Evolutionary conservation across 2,113 vertebrate genomes (phyloP).

Genomic region (Ophiodon elongatus): DNA sequence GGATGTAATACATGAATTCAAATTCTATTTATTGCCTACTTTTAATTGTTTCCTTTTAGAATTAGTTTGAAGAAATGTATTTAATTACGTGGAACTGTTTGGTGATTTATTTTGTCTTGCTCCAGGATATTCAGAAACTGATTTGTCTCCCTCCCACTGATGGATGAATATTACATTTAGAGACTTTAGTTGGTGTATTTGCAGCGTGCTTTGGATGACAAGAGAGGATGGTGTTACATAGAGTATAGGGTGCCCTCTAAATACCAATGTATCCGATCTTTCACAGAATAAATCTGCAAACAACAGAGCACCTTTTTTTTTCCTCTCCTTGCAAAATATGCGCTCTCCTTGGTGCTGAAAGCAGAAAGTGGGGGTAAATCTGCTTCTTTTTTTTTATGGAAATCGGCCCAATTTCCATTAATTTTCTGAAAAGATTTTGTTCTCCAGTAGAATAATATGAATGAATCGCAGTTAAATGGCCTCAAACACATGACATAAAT

Average conservation of each 20-base stretch:
- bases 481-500: background rate
- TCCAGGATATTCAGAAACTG: slow-evolving; percentile 4
- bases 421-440: background rate
- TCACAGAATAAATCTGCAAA: background rate
- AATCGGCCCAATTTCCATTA: background rate
- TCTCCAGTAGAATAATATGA: background rate
- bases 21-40: slow-evolving; percentile 4
- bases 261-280: background rate
- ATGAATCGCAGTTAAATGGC: background rate
- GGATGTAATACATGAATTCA: background rate
- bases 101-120: slow-evolving; percentile 16
- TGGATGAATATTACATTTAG: background rate
- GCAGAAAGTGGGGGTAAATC: slow-evolving; percentile 6
- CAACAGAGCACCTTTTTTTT: background rate
- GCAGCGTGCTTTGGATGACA: background rate
- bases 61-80: slow-evolving; percentile 1
- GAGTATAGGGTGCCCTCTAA: background rate
- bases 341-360: slow-evolving; percentile 78
- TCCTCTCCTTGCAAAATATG: background rate
- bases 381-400: slow-evolving; percentile 1
- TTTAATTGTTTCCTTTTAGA: slow-evolving; percentile 19
- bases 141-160: slow-evolving; percentile 33
- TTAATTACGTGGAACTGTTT: slow-evolving; percentile 10
- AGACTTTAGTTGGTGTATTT: background rate
- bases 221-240: background rate